These are phyloP conservation scores for Synergus laeviventris DNA, from an alignment of 2,888 invertebrate species.

Conservation along the genomic window DNA sequence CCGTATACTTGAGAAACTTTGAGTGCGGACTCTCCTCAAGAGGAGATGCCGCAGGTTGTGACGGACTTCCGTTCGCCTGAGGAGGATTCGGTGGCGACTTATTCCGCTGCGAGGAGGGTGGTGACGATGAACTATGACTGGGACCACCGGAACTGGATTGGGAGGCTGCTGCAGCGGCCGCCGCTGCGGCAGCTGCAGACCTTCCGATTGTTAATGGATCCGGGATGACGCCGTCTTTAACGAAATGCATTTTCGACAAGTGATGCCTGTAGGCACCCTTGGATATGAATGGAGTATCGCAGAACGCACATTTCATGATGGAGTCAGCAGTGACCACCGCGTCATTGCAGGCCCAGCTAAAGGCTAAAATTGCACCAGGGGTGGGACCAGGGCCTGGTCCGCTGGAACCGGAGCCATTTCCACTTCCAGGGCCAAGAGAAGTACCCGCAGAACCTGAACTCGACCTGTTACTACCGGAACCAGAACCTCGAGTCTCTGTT, in stretches of 20 bases:
- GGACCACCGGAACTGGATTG: constrained; percentile 74
- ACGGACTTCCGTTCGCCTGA: constrained; percentile 74
- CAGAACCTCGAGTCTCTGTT: constrained; percentile 85
- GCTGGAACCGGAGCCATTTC: constrained; percentile 67
- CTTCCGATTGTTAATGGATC: constrained; percentile 80
- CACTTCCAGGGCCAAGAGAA: constrained; percentile 71
- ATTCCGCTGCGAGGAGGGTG: constrained; percentile 79
- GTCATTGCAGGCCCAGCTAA: constrained; percentile 96
- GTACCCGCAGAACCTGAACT: constrained; percentile 76
- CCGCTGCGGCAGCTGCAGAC: constrained; percentile 80
- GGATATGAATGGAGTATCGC: constrained; percentile 96
- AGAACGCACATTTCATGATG: constrained; percentile 95
- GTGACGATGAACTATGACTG: constrained; percentile 69
- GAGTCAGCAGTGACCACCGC: constrained; percentile 91
- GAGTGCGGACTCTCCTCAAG: constrained; percentile 94
- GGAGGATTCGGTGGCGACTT: constrained; percentile 77
- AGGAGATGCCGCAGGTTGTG: constrained; percentile 77
- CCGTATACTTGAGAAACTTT: constrained; percentile 98
- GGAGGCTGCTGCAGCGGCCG: constrained; percentile 73
- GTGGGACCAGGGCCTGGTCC: constrained; percentile 78
- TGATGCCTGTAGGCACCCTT: constrained; percentile 98
- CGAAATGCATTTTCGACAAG: constrained; percentile 96
- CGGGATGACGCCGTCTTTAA: constrained; percentile 92
- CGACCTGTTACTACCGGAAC: constrained; percentile 73
- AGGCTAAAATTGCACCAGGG: constrained; percentile 90